A percentile compares a stretch with the other conserved stretches of the same genome.
phyloP scores from a whole-genome alignment of 2,797 vertebrate genomes.

The Periparus ater region DNA sequence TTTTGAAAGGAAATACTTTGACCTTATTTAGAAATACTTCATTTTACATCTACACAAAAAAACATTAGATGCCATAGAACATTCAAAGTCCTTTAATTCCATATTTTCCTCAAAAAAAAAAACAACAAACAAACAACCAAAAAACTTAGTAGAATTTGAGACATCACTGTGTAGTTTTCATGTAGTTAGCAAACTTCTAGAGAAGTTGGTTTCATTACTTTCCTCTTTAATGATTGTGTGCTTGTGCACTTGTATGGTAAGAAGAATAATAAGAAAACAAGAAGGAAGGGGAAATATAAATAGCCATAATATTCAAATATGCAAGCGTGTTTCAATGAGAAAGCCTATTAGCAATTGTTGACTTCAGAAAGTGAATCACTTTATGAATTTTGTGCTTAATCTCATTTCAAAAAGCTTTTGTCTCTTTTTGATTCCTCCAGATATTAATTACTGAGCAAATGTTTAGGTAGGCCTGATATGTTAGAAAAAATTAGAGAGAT shows the following conservation, averaged over 20 bases:
- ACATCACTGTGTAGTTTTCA: not conserved
- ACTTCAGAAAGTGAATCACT: not conserved
- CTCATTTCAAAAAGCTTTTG: not conserved
- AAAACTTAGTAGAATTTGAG: not conserved
- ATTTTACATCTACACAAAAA: not conserved
- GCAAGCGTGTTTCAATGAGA: not conserved
- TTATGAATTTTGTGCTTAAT: not conserved
- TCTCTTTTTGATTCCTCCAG: not conserved
- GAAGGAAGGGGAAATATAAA: not conserved
- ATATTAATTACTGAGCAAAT: not conserved
- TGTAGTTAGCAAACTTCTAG: not conserved
- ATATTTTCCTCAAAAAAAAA: not conserved
- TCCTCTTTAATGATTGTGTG: not conserved
- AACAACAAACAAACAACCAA: too few species aligned
- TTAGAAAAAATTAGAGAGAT: not conserved
- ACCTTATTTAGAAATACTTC: not conserved
- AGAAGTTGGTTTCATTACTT: not conserved
- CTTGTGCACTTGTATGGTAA: not conserved
- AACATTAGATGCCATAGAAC: not conserved
- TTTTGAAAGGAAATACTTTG: slow-evolving; percentile 5
- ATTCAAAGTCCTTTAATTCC: not conserved
- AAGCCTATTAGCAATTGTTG: not conserved
- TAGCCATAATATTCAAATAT: not conserved
- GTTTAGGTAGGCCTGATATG: not conserved
- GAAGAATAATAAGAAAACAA: not conserved